Evolutionary conservation across 2,888 invertebrate genomes (phyloP).

Genomic region (Allophyes oxyacanthae): DNA sequence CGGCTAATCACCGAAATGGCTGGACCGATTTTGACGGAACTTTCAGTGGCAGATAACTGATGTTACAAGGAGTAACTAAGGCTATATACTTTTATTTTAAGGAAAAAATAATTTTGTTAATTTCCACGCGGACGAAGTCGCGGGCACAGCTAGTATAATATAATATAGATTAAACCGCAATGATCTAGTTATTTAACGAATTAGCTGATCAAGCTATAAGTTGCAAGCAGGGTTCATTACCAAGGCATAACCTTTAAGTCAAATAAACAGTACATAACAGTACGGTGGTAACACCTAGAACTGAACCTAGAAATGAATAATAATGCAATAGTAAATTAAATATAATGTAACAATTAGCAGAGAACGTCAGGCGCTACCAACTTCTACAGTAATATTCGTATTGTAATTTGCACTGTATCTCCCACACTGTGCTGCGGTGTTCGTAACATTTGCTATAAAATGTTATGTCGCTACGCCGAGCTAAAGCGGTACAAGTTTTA

Average conservation of each 20-base stretch:
- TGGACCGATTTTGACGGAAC: no score
- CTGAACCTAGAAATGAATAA: slow-evolving; percentile 17
- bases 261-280: slow-evolving; percentile 8
- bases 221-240: slow-evolving; percentile 1
- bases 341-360: slow-evolving; percentile 46
- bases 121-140: no score
- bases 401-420: slow-evolving; percentile 38
- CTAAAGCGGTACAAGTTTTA: neutral
- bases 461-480: slow-evolving; percentile 22
- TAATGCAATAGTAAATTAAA: slow-evolving; percentile 28
- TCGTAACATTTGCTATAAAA: slow-evolving; percentile 30
- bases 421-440: slow-evolving; percentile 18
- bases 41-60: no score
- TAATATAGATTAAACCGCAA: slow-evolving; percentile 6
- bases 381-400: slow-evolving; percentile 34
- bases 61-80: no score
- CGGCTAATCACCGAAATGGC: no score
- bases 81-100: no score
- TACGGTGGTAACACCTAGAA: slow-evolving; percentile 1
- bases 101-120: no score
- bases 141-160: no score
- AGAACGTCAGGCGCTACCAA: slow-evolving; percentile 23
- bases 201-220: neutral
- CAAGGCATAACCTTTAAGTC: neutral
- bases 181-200: slow-evolving; percentile 15